phyloP scores from a whole-genome alignment of 2,888 invertebrate species.

The Electrophaes corylata region DNA sequence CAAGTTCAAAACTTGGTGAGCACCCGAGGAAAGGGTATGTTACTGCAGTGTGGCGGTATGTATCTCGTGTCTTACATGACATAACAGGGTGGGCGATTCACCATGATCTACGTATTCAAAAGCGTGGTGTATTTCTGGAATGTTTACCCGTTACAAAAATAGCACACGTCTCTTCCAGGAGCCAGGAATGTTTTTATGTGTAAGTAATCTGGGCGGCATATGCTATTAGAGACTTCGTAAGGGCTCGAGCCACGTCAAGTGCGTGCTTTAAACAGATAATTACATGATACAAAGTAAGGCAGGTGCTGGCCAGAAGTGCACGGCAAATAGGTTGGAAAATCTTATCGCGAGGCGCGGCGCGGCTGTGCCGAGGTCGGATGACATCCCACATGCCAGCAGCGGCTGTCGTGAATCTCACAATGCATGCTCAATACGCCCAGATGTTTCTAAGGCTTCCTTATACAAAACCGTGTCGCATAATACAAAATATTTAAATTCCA shows the following conservation, averaged over 20 bases:
- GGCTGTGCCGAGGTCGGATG: constrained; percentile 51
- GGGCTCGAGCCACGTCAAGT: constrained; percentile 62
- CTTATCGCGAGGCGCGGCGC: constrained; percentile 43
- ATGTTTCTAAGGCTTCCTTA: constrained; percentile 19
- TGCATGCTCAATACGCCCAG: constrained; percentile 15
- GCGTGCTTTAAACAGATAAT: constrained; percentile 58
- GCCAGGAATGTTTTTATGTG: constrained; percentile 54
- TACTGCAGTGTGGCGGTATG: constrained; percentile 61
- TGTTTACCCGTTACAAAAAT: constrained; percentile 53
- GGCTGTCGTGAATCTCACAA: constrained; percentile 47
- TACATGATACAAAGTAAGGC: constrained; percentile 56
- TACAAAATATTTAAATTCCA: constrained; percentile 5
- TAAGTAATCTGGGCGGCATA: constrained; percentile 64
- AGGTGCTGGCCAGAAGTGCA: constrained; percentile 59
- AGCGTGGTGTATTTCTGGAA: constrained; percentile 51
- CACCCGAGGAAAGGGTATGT: constrained; percentile 65
- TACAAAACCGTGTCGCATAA: not conserved
- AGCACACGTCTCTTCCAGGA: constrained; percentile 47
- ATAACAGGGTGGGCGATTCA: constrained; percentile 49
- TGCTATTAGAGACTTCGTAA: constrained; percentile 55
- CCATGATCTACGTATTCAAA: constrained; percentile 58
- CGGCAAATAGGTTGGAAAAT: constrained; percentile 68
- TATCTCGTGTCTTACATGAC: constrained; percentile 61
- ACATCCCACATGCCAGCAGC: constrained; percentile 65
- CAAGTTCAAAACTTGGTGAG: constrained; percentile 78